These are phyloP conservation scores for Ferrisia virgata DNA, from an alignment of 2,888 invertebrate species.

Conservation along the genomic window DNA sequence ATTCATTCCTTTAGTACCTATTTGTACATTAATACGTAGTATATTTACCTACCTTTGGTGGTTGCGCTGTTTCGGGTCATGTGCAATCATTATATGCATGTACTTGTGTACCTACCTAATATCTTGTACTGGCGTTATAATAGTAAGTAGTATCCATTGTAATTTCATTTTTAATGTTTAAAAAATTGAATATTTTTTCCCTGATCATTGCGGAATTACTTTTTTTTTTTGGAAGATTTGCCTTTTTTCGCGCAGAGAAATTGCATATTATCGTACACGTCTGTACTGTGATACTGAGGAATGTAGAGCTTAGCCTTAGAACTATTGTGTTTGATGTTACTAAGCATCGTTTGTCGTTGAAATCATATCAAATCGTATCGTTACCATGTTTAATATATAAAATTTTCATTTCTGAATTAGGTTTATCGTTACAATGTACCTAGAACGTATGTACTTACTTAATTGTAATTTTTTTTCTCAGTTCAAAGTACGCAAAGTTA, in stretches of 20 bases:
- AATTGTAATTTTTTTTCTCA: constrained; percentile 11
- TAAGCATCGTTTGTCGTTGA: not conserved
- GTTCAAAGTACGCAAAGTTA: not conserved
- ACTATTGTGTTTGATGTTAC: not conserved
- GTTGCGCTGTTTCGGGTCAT: not conserved
- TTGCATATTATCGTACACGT: not conserved
- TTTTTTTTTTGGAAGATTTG: not conserved
- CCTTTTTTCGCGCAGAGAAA: not conserved
- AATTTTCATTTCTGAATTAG: not conserved
- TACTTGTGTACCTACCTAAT: not conserved
- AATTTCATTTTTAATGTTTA: not conserved
- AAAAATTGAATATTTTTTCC: not conserved
- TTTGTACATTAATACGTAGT: not conserved
- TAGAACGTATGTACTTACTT: not conserved
- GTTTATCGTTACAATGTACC: not conserved
- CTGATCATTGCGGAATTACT: not conserved
- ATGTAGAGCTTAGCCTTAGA: constrained; percentile 3
- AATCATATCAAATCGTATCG: constrained; percentile 25
- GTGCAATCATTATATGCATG: not conserved
- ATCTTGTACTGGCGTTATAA: too few relatives aligned
- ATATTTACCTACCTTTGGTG: not conserved
- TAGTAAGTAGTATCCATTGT: too few relatives aligned
- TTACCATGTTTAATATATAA: constrained; percentile 20
- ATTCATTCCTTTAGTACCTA: not conserved
- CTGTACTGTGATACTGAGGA: constrained; percentile 9